phyloP scores from a whole-genome alignment of 2,113 vertebrate genomes.

The Hyaena hyaena region DNA sequence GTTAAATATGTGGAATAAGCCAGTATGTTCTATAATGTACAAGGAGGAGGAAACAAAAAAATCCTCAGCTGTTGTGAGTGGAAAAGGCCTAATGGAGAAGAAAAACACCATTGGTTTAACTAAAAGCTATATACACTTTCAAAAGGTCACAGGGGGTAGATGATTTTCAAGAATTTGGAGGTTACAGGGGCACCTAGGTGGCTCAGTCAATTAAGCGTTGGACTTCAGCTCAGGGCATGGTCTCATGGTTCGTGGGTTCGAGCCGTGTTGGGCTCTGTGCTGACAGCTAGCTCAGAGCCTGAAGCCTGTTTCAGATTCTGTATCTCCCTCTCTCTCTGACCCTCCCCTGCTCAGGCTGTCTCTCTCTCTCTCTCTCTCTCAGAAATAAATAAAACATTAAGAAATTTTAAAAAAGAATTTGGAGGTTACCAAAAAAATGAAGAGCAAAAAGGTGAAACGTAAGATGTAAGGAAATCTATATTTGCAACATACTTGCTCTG shows the following conservation, averaged over 20 bases:
- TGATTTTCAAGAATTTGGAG: not conserved
- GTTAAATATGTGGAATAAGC: not conserved
- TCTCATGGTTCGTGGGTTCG: too few relatives aligned
- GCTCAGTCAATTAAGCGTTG: too few relatives aligned
- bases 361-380: too few relatives aligned
- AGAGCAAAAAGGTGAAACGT: not conserved
- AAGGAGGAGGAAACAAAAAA: not conserved
- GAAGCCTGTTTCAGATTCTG: too few relatives aligned
- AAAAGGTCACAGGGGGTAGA: not conserved
- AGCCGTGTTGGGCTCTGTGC: too few relatives aligned
- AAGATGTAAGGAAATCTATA: not conserved
- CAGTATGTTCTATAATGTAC: not conserved
- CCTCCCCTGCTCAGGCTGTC: too few relatives aligned
- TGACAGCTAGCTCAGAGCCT: too few relatives aligned
- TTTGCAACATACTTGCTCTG: not conserved
- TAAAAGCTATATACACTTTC: not conserved
- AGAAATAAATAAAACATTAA: too few relatives aligned
- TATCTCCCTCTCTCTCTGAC: too few relatives aligned
- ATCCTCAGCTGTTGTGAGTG: not conserved
- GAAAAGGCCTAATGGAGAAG: not conserved
- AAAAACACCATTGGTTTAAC: not conserved
- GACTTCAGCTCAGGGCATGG: too few relatives aligned
- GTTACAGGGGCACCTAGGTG: not conserved
- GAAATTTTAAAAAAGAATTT: not conserved
- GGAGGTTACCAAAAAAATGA: not conserved